Evolutionary conservation across 2,888 invertebrate genomes (phyloP), one percentile per base, ranked within the genome.

Genomic region (Chaetogeoica ovagalla): DNA sequence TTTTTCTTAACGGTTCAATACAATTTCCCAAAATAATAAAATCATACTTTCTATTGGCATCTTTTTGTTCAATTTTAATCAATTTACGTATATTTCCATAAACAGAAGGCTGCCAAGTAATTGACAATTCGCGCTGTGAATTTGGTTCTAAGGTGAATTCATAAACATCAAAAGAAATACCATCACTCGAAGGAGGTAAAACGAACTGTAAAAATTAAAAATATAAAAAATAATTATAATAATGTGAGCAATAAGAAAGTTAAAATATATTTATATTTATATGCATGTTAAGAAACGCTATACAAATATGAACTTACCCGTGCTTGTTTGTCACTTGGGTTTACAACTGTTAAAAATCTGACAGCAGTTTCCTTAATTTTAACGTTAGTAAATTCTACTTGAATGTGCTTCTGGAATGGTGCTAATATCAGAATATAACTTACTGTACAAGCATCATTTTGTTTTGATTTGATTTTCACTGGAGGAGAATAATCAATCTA

Each of bases 331-430:
- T 82, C 71, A 72, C 60, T 52, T 65, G 72, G 79, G n/a, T 82
- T 82, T 43, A 65, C 37, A 63, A 82, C 48, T 59, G 76, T 82
- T 17, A 82, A 37, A 60, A 17, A 65, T 69, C 71, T 65, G 19
- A 77, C 52, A 8, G 82, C 77, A 52, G 39, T 59, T 21, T 82
- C 71, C 72, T 71, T 77, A 70, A 82, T 60, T 66, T 37, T 79
- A 37, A 82, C 37, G 17, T 82, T 63, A n/a, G 23, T 5, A 66
- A 82, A 82, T 69, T 77, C 76, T 60, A 82, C 37, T 66, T 82
- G 76, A 57, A 66, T 72, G 8, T 63, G 82, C 30, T 65, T 76
- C 48, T 82, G 82, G 65, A 82, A 82, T 55, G 82, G 82, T 52
- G 77, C 60, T 15, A 82, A 66, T 57, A 79, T 52, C 60, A 82